Percentiles rank a stretch among this genome's conserved stretches.
These are phyloP conservation scores for Philantomba maxwellii DNA, from an alignment of 2,113 vertebrate genomes.

Conservation along the genomic window DNA sequence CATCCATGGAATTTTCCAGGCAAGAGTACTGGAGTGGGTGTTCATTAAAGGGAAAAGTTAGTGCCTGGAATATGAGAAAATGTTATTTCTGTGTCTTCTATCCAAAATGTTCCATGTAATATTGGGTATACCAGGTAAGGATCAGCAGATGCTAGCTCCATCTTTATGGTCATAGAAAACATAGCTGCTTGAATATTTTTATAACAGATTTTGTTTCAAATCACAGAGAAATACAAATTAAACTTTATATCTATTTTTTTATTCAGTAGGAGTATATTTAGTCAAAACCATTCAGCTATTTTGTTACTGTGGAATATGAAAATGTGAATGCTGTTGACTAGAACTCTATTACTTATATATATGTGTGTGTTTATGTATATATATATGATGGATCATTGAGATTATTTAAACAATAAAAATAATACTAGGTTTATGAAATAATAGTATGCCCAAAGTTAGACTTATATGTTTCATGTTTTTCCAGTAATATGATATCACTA, in stretches of 20 bases:
- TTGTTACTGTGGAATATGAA: neutral
- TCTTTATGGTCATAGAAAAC: neutral
- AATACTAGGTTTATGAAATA: neutral
- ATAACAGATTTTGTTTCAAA: neutral
- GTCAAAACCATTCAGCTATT: neutral
- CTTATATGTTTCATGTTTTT: neutral
- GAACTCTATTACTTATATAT: neutral
- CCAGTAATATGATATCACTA: neutral
- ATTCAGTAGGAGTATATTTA: neutral
- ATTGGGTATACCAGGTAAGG: neutral
- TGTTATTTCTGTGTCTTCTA: neutral
- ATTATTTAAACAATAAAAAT: neutral
- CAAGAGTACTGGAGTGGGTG: neutral
- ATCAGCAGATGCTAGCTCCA: neutral
- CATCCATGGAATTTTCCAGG: neutral
- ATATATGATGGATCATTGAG: neutral
- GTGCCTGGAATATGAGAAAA: neutral
- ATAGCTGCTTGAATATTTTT: neutral
- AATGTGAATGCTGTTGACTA: neutral
- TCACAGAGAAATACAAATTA: neutral
- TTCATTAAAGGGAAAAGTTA: neutral
- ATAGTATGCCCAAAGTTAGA: neutral
- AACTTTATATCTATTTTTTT: neutral
- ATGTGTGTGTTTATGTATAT: neutral
- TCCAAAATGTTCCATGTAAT: neutral